Percentiles rank a stretch among this genome's conserved stretches.
phyloP scores from a whole-genome alignment of 2,888 invertebrate species.

The Melinopterus prodromus region DNA sequence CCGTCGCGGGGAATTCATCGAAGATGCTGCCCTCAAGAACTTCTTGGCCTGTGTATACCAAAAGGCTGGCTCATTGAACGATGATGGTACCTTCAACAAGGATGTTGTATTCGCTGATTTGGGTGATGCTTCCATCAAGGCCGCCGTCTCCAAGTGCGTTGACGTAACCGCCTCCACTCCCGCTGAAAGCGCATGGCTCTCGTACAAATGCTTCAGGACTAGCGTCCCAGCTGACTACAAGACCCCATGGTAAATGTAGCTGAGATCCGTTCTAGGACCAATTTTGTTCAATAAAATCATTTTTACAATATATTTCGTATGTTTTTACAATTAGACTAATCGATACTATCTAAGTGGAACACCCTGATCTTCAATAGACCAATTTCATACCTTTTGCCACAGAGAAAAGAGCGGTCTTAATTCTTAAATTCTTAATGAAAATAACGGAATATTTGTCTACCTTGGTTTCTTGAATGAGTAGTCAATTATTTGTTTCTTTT shows the following conservation, averaged over 20 bases:
- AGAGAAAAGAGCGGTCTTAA: too few species aligned
- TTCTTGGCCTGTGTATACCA: constrained; percentile 62
- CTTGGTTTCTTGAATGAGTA: too few species aligned
- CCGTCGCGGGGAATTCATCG: constrained; percentile 58
- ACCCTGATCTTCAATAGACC: too few species aligned
- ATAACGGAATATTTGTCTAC: too few species aligned
- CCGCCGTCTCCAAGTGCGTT: constrained; percentile 8
- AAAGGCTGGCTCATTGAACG: constrained; percentile 60
- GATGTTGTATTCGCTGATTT: constrained; percentile 56
- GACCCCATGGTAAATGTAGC: not conserved
- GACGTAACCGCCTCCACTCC: not conserved
- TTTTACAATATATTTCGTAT: not conserved
- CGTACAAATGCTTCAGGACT: constrained; percentile 22
- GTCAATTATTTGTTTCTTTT: too few species aligned
- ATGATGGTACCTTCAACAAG: constrained; percentile 44
- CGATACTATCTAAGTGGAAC: too few species aligned
- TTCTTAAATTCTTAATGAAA: too few species aligned
- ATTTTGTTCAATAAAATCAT: not conserved
- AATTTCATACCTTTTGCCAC: too few species aligned
- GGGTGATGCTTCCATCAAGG: constrained; percentile 6
- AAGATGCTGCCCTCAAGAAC: constrained; percentile 61
- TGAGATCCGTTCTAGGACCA: not conserved
- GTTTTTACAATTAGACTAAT: not conserved
- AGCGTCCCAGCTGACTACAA: constrained; percentile 22
- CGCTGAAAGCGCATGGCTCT: not conserved